Evolutionary conservation across 1,140 invertebrate species (phyloP).

Genomic region (Oscheius sp.): DNA sequence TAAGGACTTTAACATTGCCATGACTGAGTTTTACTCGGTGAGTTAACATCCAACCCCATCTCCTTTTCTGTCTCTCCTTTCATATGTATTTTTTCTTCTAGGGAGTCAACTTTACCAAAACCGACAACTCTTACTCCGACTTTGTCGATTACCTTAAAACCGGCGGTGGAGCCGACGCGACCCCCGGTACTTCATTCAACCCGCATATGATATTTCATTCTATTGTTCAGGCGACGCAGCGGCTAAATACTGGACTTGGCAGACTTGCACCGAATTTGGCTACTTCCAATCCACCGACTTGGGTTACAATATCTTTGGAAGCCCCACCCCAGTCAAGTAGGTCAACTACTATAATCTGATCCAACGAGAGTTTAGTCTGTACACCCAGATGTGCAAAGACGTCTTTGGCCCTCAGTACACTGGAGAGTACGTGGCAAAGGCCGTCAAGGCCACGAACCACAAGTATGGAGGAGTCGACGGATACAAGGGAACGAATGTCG

Average conservation of each 20-base stretch:
- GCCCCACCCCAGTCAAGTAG: constrained; percentile 71
- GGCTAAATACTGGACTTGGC: constrained; percentile 6
- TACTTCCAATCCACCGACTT: constrained; percentile 83
- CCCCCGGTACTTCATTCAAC: too few species aligned
- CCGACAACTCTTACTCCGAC: constrained; percentile 29
- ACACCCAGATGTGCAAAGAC: constrained; percentile 74
- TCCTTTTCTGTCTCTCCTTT: too few species aligned
- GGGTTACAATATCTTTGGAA: constrained; percentile 73
- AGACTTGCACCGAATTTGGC: constrained; percentile 87
- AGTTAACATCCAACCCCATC: too few species aligned
- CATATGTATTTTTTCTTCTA: too few species aligned
- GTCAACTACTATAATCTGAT: constrained; percentile 1
- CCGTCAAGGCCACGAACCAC: constrained; percentile 71
- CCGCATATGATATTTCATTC: too few species aligned
- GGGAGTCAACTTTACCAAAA: not conserved
- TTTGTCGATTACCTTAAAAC: constrained; percentile 10
- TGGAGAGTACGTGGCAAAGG: constrained; percentile 65
- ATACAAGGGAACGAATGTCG: constrained; percentile 71
- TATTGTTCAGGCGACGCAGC: constrained; percentile 6
- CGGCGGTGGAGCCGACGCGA: not conserved
- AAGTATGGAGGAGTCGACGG: constrained; percentile 74
- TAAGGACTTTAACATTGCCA: constrained; percentile 8
- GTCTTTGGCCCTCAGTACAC: constrained; percentile 73
- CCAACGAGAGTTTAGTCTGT: constrained; percentile 70
- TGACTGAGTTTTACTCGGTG: constrained; percentile 8